Conservation (phyloP, 2,113 vertebrate genomes). For the Excalfactoria chinensis region DNA sequence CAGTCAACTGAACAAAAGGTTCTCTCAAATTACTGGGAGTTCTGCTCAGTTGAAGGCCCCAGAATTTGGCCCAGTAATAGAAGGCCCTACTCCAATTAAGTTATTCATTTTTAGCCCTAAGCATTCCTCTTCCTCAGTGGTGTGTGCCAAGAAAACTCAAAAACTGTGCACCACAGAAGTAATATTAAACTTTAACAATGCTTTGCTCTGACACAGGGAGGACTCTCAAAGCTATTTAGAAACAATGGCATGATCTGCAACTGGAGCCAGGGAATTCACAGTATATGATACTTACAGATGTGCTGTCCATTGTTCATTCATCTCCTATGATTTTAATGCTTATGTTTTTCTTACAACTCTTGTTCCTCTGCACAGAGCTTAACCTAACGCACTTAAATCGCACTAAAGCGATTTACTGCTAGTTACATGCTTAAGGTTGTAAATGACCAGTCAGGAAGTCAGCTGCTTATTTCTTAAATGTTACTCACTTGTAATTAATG, state of each 20-base stretch:
- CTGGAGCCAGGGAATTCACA: constrained; percentile 23
- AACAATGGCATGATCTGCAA: constrained; percentile 27
- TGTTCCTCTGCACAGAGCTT: not conserved
- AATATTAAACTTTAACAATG: constrained; percentile 48
- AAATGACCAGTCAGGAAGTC: not conserved
- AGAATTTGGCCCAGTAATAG: constrained; percentile 20
- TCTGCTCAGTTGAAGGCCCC: constrained; percentile 21
- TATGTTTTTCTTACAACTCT: not conserved
- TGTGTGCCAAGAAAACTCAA: constrained; percentile 33
- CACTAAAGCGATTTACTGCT: not conserved
- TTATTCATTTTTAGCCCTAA: constrained; percentile 50
- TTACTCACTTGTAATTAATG: not conserved
- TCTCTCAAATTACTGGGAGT: constrained; percentile 18
- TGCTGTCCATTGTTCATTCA: not conserved
- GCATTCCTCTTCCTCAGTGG: constrained; percentile 10
- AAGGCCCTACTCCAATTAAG: constrained; percentile 12
- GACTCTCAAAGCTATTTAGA: constrained; percentile 22
- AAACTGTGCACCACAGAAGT: not conserved
- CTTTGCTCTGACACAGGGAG: constrained; percentile 5
- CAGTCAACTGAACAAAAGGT: constrained; percentile 35
- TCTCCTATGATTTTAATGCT: not conserved
- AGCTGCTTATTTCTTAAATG: not conserved
- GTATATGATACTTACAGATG: constrained; percentile 2
- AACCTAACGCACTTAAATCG: not conserved
- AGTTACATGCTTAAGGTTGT: not conserved